phyloP scores from a whole-genome alignment of 2,797 vertebrate genomes.

The Lagorchestes hirsutus region DNA sequence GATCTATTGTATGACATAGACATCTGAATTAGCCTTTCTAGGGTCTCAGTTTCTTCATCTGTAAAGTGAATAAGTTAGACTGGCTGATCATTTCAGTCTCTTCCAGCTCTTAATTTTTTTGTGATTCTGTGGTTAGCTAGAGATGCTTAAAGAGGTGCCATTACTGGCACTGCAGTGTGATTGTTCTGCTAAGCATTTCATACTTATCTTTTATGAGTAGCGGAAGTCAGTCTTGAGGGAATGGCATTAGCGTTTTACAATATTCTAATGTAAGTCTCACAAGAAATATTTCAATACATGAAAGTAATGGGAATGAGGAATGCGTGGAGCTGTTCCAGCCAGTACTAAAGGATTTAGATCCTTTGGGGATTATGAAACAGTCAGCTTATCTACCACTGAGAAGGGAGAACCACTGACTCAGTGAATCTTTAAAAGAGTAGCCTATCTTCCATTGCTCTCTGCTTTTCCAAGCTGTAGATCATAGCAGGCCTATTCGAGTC shows the following conservation, averaged over 20 bases:
- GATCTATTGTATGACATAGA: not conserved
- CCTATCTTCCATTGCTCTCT: not conserved
- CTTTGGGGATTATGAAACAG: not conserved
- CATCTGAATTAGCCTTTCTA: not conserved
- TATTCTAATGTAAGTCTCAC: conserved; percentile 59
- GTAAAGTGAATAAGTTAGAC: not conserved
- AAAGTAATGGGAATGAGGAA: not conserved
- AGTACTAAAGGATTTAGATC: not conserved
- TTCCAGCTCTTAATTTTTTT: not conserved
- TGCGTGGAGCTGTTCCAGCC: not conserved
- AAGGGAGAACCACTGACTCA: not conserved
- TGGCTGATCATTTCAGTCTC: not conserved
- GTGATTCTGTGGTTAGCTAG: not conserved
- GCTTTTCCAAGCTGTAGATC: not conserved
- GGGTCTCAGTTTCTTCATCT: not conserved
- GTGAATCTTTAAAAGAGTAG: not conserved
- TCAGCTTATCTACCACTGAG: not conserved
- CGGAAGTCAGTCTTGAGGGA: conserved; percentile 47
- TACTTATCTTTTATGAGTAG: conserved; percentile 69
- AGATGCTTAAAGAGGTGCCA: not conserved
- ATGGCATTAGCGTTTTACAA: conserved; percentile 63
- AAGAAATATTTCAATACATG: conserved; percentile 60
- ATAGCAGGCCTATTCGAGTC: not conserved
- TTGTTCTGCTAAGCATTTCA: conserved; percentile 67
- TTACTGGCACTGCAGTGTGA: conserved; percentile 57